Evolutionary conservation across 2,113 vertebrate species (phyloP), one percentile per base, ranked within the genome.

Genomic region (Oxygymnocypris stewartii): DNA sequence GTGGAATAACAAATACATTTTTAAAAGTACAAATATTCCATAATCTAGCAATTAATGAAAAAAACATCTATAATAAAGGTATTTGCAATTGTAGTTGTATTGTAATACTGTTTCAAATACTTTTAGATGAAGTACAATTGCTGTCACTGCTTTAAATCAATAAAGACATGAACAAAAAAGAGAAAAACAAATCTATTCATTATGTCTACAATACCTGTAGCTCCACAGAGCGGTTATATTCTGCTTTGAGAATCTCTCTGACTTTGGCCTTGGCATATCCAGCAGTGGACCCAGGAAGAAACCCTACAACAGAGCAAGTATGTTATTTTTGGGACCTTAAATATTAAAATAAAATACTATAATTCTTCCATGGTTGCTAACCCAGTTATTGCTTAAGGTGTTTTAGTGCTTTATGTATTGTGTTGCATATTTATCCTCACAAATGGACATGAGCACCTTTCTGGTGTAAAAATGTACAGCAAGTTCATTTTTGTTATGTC

Each of bases 151-250:
- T n/a, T n/a, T 35, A 35, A 6, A 40, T 6, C 6, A 6, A 40
- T 6, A 4, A 40, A 85, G 54, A 44, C 12, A 73, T 16, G 10
- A 42, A 28, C 18, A 49, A 83, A 37, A 71, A 71, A 9, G n/a
- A 59, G 20, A 71, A 73, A 40, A 18, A 40, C 2, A 73, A 40
- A 40, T 6, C 79, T 67, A 85, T 73, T 87, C 87, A 91, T n/a
- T 89, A 88, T 6, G 0, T 78, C 0, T 49, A 89, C 93, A 92
- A 40, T 95, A 99, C 98, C 97, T 99, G 96, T 75, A 99, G 92
- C 90, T 99, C 98, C 85, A 99, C 94, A 0, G 94, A 93, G 61
- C 95, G 95, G 90, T 94, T 97, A 93, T 97, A 99, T 85, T 96
- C 95, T 20, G 57, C 86, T 90, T 95, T 96, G 88, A 99, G 90